Conservation (phyloP, 2,888 invertebrate genomes). For the Eupithecia dodoneata region DNA sequence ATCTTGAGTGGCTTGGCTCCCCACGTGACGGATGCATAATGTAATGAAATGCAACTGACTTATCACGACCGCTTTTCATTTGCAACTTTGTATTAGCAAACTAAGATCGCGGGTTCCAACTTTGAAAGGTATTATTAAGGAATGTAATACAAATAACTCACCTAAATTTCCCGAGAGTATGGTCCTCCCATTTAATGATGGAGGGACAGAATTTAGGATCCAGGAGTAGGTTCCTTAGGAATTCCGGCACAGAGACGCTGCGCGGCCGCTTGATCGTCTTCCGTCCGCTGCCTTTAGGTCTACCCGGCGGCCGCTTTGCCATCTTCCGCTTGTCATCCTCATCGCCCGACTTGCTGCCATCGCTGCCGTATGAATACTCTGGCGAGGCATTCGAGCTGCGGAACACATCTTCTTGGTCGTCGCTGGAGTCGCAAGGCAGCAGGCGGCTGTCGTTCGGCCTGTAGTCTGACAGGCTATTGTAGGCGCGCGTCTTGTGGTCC, state of each 20-base stretch:
- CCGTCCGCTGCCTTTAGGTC: slow-evolving; percentile 80
- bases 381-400: slow-evolving; percentile 72
- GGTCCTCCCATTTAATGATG: slow-evolving; percentile 95
- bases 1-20: slow-evolving; percentile 55
- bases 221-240: slow-evolving; percentile 91
- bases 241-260: slow-evolving; percentile 90
- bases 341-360: slow-evolving; percentile 74
- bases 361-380: slow-evolving; percentile 73
- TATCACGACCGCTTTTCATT: slow-evolving; percentile 57
- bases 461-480: slow-evolving; percentile 62
- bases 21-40: slow-evolving; percentile 77
- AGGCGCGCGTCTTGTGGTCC: slow-evolving; percentile 66
- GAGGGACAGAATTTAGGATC: slow-evolving; percentile 91
- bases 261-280: slow-evolving; percentile 75
- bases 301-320: slow-evolving; percentile 82
- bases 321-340: slow-evolving; percentile 78
- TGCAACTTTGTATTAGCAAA: slow-evolving; percentile 12
- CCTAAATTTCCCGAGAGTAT: slow-evolving; percentile 91
- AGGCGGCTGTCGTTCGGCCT: slow-evolving; percentile 66
- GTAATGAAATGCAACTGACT: slow-evolving; percentile 52
- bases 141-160: slow-evolving; percentile 53
- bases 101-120: not conserved
- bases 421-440: slow-evolving; percentile 71
- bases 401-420: slow-evolving; percentile 73
- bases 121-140: not conserved